These are phyloP conservation scores for Lutjanus argentimaculatus DNA, from an alignment of 2,797 vertebrate species.

Conservation along the genomic window DNA sequence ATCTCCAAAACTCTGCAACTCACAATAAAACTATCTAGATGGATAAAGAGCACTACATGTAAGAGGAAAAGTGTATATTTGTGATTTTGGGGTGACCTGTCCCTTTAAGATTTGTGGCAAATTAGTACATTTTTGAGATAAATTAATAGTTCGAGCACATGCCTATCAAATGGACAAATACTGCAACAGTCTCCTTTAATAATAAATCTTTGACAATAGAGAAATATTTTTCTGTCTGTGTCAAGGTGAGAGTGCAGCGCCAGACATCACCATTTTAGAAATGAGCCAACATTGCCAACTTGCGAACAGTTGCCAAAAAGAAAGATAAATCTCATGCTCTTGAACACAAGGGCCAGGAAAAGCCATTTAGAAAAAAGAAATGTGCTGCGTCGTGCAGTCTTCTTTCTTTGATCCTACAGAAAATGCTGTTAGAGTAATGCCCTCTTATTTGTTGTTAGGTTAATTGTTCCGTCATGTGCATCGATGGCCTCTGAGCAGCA, in stretches of 20 bases:
- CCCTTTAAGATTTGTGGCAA: not conserved
- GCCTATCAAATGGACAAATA: not conserved
- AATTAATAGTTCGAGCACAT: not conserved
- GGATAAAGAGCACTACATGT: too few relatives aligned
- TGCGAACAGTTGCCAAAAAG: conserved; percentile 12
- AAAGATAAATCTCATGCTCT: conserved; percentile 10
- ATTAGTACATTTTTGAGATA: not conserved
- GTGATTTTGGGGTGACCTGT: too few relatives aligned
- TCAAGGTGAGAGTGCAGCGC: conserved; percentile 1
- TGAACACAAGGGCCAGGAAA: not conserved
- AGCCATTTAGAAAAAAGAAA: not conserved
- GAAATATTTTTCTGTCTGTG: not conserved
- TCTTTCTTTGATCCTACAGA: conserved; percentile 1
- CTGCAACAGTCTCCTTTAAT: not conserved
- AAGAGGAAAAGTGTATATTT: too few relatives aligned
- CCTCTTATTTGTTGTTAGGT: conserved; percentile 28
- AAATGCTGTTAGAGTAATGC: not conserved
- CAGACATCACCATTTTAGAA: conserved; percentile 3
- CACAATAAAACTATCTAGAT: too few relatives aligned
- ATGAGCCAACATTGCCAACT: conserved; percentile 7
- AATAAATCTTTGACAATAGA: not conserved
- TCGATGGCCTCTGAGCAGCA: conserved; percentile 5
- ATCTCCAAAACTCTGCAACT: too few relatives aligned
- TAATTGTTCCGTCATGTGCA: conserved; percentile 17
- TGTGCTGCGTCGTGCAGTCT: conserved; percentile 6